Evolutionary conservation across 2,888 invertebrate species (phyloP).

Genomic region (Antheraea yamamai): DNA sequence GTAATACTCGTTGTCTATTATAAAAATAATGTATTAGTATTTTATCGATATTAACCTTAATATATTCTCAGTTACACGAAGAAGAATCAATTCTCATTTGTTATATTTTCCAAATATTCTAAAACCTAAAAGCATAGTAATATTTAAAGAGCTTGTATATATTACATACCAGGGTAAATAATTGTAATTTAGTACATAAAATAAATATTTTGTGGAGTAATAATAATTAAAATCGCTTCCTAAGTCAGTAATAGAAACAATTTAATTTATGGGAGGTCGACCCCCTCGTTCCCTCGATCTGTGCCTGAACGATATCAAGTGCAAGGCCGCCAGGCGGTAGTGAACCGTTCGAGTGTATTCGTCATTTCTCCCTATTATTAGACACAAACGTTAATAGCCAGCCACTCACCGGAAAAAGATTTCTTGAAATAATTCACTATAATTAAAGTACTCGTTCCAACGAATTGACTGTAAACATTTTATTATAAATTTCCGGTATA

Average conservation of each 20-base stretch:
- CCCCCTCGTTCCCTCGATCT: background rate
- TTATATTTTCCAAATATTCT: background rate
- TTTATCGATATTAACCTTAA: background rate
- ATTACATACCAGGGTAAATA: background rate
- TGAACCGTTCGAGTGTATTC: conserved; percentile 28
- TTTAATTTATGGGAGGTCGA: background rate
- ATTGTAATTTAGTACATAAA: background rate
- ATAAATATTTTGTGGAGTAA: background rate
- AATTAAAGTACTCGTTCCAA: background rate
- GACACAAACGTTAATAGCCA: conserved; percentile 24
- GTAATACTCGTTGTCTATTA: too few species aligned
- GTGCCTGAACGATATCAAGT: conserved; percentile 17
- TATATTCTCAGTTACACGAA: background rate
- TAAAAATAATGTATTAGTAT: background rate
- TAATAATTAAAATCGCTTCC: background rate
- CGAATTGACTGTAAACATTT: background rate
- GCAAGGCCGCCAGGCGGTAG: conserved; percentile 42
- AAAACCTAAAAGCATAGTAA: background rate
- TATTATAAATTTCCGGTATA: background rate
- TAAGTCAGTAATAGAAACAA: background rate
- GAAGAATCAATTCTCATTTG: background rate
- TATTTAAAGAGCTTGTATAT: background rate
- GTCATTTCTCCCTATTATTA: conserved; percentile 47
- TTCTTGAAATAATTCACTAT: conserved; percentile 26
- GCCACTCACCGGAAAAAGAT: conserved; percentile 25